A percentile compares a stretch with the other conserved stretches of the same genome.
These are phyloP conservation scores for Doryteuthis pealeii DNA, from an alignment of 1,140 invertebrate species.

Conservation along the genomic window DNA sequence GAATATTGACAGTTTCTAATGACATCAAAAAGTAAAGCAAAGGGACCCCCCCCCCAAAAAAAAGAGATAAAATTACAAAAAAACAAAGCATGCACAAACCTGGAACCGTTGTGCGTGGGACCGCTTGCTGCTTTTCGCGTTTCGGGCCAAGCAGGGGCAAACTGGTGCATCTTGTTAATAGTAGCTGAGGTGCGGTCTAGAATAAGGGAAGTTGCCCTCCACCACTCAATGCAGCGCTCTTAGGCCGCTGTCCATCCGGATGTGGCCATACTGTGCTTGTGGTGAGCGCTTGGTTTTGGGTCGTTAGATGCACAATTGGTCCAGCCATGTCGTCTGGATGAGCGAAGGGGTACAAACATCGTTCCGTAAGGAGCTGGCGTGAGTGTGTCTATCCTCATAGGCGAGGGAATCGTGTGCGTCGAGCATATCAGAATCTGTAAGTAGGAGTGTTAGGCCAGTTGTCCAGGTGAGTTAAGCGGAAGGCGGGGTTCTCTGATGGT, in stretches of 20 bases:
- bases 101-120: conserved; percentile 58
- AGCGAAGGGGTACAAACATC: conserved; percentile 78
- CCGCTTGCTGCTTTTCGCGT: conserved; percentile 61
- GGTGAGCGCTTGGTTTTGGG: background rate
- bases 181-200: conserved; percentile 54
- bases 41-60: no score
- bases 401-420: conserved; percentile 92
- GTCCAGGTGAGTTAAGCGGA: conserved; percentile 84
- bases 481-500: conserved; percentile 58
- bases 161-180: conserved; percentile 55
- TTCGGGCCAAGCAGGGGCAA: conserved; percentile 65
- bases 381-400: conserved; percentile 81
- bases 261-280: background rate
- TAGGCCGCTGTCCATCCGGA: background rate
- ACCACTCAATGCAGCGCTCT: background rate
- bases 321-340: conserved; percentile 1
- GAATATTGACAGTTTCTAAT: conserved; percentile 18
- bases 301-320: background rate
- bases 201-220: conserved; percentile 38
- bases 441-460: conserved; percentile 63
- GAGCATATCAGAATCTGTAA: conserved; percentile 59
- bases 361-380: conserved; percentile 81
- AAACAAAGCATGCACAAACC: conserved; percentile 27
- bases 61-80: no score
- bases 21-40: conserved; percentile 63